Conservation (phyloP, 2,113 vertebrate species). For the Pica pica region DNA sequence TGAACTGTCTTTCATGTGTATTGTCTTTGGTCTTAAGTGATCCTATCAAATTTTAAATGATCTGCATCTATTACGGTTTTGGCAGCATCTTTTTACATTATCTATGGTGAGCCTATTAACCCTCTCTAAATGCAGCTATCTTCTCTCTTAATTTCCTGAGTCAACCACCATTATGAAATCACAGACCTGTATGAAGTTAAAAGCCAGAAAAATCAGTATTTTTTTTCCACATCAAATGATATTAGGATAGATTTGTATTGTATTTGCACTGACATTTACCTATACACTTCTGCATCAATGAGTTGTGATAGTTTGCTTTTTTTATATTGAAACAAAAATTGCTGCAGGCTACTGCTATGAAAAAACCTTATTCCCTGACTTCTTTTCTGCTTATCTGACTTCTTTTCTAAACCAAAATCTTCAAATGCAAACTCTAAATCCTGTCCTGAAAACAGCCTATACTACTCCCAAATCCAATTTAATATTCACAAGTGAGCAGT, state of each 20-base stretch:
- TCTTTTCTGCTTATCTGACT: not conserved
- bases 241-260: not conserved
- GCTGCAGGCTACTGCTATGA: not conserved
- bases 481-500: not conserved
- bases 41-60: conserved; percentile 14
- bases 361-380: not conserved
- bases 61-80: not conserved
- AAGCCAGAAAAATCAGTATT: not conserved
- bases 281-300: conserved; percentile 14
- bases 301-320: not conserved
- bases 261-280: conserved; percentile 49
- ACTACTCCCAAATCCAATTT: not conserved
- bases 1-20: not conserved
- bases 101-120: not conserved
- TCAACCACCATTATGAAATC: not conserved
- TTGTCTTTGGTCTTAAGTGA: not conserved
- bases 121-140: not conserved
- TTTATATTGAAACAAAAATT: not conserved
- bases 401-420: not conserved
- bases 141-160: not conserved
- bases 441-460: not conserved
- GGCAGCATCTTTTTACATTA: not conserved
- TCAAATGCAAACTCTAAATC: not conserved
- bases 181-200: not conserved
- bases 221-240: not conserved